Evolutionary conservation across 2,797 vertebrate genomes (phyloP).

Genomic region (Pseudopleuronectes americanus): DNA sequence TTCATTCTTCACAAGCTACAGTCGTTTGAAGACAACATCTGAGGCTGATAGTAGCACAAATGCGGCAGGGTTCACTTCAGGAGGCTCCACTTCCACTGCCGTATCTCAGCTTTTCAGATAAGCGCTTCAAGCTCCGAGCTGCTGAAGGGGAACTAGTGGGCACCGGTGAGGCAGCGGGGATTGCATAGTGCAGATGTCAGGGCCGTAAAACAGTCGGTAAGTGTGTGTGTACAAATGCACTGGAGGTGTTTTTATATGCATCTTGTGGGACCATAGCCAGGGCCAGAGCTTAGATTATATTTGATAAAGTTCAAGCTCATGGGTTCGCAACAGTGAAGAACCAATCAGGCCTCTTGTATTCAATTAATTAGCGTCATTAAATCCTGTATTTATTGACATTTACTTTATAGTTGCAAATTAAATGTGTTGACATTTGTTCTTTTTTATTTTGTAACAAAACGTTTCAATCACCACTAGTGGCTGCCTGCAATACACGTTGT

Average conservation of each 20-base stretch:
- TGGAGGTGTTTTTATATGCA: neutral
- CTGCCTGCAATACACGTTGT: too few species aligned
- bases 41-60: constrained; percentile 30
- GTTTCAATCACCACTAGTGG: too few species aligned
- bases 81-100: constrained; percentile 15
- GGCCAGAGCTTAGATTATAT: neutral
- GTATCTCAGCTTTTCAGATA: constrained; percentile 30
- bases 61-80: constrained; percentile 48
- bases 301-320: too few species aligned
- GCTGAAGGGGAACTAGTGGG: constrained; percentile 26
- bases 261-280: neutral
- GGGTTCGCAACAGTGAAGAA: too few species aligned
- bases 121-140: constrained; percentile 23
- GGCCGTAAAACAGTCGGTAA: neutral
- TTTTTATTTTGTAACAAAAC: too few species aligned
- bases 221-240: neutral
- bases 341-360: too few species aligned
- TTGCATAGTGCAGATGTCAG: neutral
- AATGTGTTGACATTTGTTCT: too few species aligned
- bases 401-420: too few species aligned
- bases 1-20: constrained; percentile 26
- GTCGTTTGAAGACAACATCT: constrained; percentile 41
- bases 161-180: neutral
- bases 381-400: too few species aligned
- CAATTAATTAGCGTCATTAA: too few species aligned